These are phyloP conservation scores for Lerista edwardsae DNA, from an alignment of 2,797 vertebrate species.

Conservation along the genomic window DNA sequence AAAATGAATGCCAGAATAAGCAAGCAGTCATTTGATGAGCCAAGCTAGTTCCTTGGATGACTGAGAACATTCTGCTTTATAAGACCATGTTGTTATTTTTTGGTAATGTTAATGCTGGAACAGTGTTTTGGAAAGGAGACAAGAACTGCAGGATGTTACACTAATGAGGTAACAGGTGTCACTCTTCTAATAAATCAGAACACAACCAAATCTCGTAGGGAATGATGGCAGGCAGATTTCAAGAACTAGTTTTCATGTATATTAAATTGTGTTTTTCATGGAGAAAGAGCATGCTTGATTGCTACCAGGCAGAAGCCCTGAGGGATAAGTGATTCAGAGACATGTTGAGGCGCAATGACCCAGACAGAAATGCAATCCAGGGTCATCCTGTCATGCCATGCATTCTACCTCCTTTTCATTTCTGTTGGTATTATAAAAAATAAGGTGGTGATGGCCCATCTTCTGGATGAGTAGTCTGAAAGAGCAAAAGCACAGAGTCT, in stretches of 20 bases:
- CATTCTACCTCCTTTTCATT: neutral
- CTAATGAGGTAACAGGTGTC: slow-evolving; percentile 16
- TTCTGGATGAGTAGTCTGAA: too few relatives aligned
- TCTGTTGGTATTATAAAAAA: too few relatives aligned
- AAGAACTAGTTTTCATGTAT: neutral
- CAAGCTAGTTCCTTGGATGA: neutral
- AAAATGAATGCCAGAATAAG: neutral
- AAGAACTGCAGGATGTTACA: neutral
- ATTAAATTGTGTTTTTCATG: neutral
- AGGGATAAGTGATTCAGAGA: neutral
- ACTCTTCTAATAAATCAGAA: neutral
- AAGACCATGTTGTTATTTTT: neutral
- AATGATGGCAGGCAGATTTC: neutral
- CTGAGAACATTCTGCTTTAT: slow-evolving; percentile 5
- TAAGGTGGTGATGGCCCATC: too few relatives aligned
- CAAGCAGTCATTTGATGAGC: slow-evolving; percentile 22
- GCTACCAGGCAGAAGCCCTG: neutral
- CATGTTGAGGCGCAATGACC: neutral
- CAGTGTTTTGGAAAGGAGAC: neutral
- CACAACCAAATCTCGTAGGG: neutral
- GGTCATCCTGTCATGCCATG: too few relatives aligned
- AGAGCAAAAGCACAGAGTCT: too few relatives aligned
- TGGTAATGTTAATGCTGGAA: neutral
- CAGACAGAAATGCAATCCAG: neutral
- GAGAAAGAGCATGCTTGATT: neutral